A percentile compares a stretch with the other conserved stretches of the same genome.
phyloP scores from a whole-genome alignment of 92 coral and sea anemone species.

The Parazoanthus atlanticus region DNA sequence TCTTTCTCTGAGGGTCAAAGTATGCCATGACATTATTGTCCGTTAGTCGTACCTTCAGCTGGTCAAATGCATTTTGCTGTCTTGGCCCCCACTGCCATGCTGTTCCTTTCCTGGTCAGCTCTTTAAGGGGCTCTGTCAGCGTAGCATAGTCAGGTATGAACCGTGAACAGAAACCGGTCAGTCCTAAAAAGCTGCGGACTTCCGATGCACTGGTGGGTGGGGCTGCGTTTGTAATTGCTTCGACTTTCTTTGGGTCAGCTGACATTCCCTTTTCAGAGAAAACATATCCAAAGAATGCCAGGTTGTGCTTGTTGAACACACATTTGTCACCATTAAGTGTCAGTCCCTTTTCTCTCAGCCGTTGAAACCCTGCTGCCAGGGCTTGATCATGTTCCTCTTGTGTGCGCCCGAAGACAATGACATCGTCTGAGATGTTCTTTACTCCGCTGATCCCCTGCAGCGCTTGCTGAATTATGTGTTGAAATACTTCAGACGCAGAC shows the following conservation, averaged over 20 bases:
- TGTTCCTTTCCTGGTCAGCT: conserved; percentile 16
- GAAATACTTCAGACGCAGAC: conserved; percentile 50
- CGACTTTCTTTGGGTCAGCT: conserved; percentile 41
- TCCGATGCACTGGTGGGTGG: conserved; percentile 42
- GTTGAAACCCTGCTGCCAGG: neutral
- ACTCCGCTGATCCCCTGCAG: conserved; percentile 38
- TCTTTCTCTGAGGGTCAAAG: conserved; percentile 24
- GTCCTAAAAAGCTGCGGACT: conserved; percentile 44
- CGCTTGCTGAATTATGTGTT: conserved; percentile 41
- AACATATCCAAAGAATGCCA: conserved; percentile 39
- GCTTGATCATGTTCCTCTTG: conserved; percentile 29
- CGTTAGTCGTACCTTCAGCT: conserved; percentile 38
- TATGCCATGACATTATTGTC: conserved; percentile 36
- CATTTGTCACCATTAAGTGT: conserved; percentile 35
- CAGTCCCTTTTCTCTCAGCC: conserved; percentile 35
- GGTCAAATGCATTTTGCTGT: conserved; percentile 30
- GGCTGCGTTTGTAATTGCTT: conserved; percentile 32
- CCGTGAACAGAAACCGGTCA: conserved; percentile 43
- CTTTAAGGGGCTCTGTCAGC: conserved; percentile 37
- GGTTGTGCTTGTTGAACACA: conserved; percentile 37
- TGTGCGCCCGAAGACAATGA: conserved; percentile 32
- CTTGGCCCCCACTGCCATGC: conserved; percentile 46
- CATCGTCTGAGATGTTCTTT: conserved; percentile 38
- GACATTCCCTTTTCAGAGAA: conserved; percentile 41
- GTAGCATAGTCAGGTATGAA: conserved; percentile 45